A percentile compares a stretch with the other conserved stretches of the same genome.
Evolutionary conservation across 2,113 vertebrate species (phyloP).

Genomic region (cattle (Bos taurus)): DNA sequence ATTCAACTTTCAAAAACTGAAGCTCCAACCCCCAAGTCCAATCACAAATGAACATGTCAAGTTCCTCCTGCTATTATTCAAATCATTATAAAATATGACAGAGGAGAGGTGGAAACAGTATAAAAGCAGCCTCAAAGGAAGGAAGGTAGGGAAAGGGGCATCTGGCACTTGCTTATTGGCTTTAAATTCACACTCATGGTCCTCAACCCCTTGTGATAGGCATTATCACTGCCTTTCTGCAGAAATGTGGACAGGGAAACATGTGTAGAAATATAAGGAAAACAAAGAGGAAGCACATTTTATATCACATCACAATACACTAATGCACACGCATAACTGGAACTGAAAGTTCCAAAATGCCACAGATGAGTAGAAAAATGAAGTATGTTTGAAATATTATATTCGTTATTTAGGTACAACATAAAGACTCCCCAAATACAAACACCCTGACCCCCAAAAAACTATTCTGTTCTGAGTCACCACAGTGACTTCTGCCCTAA

Average conservation of each 20-base stretch:
- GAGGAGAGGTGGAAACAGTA: neutral
- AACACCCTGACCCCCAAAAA: fast-evolving
- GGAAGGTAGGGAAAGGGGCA: neutral
- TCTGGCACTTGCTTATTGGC: neutral
- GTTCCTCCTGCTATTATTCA: neutral
- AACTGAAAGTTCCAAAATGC: neutral
- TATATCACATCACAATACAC: neutral
- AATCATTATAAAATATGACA: neutral
- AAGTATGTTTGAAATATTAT: neutral
- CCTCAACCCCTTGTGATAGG: neutral
- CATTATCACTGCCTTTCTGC: neutral
- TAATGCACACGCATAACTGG: neutral
- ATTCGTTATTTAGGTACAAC: neutral
- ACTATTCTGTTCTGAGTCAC: neutral
- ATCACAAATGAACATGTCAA: neutral
- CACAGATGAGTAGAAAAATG: neutral
- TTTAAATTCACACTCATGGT: neutral
- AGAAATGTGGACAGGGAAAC: neutral
- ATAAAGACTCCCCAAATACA: neutral
- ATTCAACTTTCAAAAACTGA: neutral
- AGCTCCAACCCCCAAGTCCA: neutral
- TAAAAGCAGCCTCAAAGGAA: neutral
- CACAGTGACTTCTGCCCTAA: neutral
- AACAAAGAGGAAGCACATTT: neutral
- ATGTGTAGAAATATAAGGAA: neutral